These are phyloP conservation scores for Fistularia tabacaria DNA, from an alignment of 2,797 vertebrate genomes.

Conservation along the genomic window DNA sequence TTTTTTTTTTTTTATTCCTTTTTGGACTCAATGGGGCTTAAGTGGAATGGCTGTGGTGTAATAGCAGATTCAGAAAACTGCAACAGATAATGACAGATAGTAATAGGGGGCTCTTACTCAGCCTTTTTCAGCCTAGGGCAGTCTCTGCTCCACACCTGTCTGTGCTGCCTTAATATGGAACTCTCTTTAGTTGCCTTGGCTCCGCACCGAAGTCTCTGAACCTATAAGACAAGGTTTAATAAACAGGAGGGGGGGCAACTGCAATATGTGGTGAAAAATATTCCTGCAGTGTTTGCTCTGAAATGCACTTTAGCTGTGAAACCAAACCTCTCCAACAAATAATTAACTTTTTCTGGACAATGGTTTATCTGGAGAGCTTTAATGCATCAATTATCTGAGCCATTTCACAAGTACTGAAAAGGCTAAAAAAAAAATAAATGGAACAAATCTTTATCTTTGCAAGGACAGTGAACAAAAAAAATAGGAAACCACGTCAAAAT, in stretches of 20 bases:
- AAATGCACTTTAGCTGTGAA: conserved; percentile 22
- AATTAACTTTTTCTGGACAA: conserved; percentile 22
- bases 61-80: conserved; percentile 60
- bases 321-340: conserved; percentile 21
- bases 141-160: conserved; percentile 86
- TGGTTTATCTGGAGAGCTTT: conserved; percentile 9
- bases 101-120: conserved; percentile 78
- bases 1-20: conserved; percentile 1
- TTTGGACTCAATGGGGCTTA: conserved; percentile 47
- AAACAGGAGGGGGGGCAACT: conserved; percentile 17
- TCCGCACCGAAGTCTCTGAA: conserved; percentile 75
- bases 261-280: conserved; percentile 10
- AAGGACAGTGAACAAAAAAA: neutral
- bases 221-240: conserved; percentile 69
- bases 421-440: neutral
- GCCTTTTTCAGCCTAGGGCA: conserved; percentile 73
- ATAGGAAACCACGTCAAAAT: neutral
- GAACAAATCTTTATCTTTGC: too few relatives aligned
- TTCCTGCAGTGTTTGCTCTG: conserved; percentile 15
- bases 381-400: conserved; percentile 1
- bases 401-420: neutral
- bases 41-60: conserved; percentile 51
- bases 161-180: conserved; percentile 83
- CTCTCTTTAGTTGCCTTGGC: conserved; percentile 83
- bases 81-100: conserved; percentile 62